phyloP scores from a whole-genome alignment of 2,888 invertebrate species.

The Phanerotoma sp. region DNA sequence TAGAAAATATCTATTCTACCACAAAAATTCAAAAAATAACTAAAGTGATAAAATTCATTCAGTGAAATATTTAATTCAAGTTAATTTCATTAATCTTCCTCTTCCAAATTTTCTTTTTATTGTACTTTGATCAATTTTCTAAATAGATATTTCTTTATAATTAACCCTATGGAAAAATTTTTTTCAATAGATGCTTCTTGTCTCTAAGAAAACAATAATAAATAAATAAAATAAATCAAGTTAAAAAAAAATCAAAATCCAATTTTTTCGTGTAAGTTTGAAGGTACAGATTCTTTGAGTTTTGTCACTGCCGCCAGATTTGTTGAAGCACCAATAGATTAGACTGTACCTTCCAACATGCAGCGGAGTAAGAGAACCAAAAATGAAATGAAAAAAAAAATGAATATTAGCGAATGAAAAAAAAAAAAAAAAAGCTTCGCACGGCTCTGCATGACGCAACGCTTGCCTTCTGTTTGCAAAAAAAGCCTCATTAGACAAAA shows the following conservation, averaged over 20 bases:
- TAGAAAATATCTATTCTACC: too few relatives aligned
- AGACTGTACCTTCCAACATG: constrained; percentile 39
- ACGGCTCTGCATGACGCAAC: constrained; percentile 54
- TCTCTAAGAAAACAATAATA: background rate
- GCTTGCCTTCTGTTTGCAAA: constrained; percentile 57
- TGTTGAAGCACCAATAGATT: constrained; percentile 8
- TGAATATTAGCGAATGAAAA: background rate
- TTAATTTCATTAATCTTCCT: too few relatives aligned
- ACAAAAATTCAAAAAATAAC: too few relatives aligned
- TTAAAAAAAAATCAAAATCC: background rate
- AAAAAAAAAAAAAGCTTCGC: constrained; percentile 48
- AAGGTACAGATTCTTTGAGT: constrained; percentile 15
- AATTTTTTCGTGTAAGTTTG: constrained; percentile 1
- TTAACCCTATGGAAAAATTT: too few relatives aligned
- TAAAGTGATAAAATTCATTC: too few relatives aligned
- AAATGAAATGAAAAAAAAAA: background rate
- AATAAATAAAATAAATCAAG: too few relatives aligned
- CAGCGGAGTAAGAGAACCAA: background rate
- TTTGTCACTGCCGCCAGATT: constrained; percentile 4
- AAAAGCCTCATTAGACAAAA: constrained; percentile 30
- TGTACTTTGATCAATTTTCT: too few relatives aligned
- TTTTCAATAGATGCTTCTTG: too few relatives aligned
- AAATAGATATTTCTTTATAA: too few relatives aligned
- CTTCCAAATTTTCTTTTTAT: too few relatives aligned
- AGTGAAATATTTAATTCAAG: too few relatives aligned